These are phyloP conservation scores for Hedya salicella DNA, from an alignment of 2,888 invertebrate species.

Conservation along the genomic window DNA sequence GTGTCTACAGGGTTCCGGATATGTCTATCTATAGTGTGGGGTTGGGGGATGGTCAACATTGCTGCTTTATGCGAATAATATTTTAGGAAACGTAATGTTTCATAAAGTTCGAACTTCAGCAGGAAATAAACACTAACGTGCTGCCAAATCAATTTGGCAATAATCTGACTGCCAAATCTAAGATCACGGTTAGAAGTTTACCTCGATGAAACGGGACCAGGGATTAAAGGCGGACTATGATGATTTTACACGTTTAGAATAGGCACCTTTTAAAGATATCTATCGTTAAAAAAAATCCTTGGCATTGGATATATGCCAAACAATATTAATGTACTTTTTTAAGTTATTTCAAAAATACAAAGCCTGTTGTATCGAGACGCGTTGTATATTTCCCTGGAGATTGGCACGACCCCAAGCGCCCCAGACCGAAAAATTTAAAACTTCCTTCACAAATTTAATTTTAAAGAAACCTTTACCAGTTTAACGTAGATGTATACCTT, in stretches of 20 bases:
- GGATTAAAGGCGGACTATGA: no score
- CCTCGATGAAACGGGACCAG: no score
- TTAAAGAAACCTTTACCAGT: not conserved
- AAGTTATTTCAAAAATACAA: slow-evolving; percentile 12
- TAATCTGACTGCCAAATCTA: no score
- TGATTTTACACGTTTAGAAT: not conserved
- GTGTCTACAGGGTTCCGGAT: slow-evolving; percentile 22
- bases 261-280: not conserved
- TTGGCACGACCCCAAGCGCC: slow-evolving; percentile 27
- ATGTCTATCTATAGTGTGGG: slow-evolving; percentile 10
- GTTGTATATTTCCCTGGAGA: slow-evolving; percentile 28
- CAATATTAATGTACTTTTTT: slow-evolving; percentile 11
- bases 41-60: slow-evolving; percentile 2
- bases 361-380: slow-evolving; percentile 13
- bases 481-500: not conserved
- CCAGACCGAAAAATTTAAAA: slow-evolving; percentile 24
- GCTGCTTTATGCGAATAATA: no score
- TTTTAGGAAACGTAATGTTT: no score
- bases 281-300: not conserved
- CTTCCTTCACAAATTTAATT: slow-evolving; percentile 7
- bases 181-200: no score
- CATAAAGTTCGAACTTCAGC: no score
- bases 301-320: slow-evolving; percentile 6
- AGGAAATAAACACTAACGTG: no score
- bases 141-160: no score